Conservation (phyloP, 2,113 vertebrate species). For the Budorcas taxicolor region DNA sequence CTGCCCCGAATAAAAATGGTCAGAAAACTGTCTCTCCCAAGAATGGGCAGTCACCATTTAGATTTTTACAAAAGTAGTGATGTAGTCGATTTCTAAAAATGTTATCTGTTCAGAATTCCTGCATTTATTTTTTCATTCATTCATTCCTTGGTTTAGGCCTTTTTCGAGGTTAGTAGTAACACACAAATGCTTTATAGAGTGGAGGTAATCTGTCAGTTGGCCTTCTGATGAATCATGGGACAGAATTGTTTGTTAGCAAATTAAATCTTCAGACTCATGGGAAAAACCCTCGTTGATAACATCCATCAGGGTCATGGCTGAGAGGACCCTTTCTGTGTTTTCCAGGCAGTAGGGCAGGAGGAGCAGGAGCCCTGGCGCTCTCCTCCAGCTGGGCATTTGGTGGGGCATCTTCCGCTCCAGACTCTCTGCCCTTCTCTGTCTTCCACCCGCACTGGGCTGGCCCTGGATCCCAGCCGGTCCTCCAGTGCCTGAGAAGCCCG, state of each 20-base stretch:
- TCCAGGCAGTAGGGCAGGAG: not conserved
- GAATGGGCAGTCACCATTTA: not conserved
- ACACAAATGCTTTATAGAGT: not conserved
- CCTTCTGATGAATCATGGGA: not conserved
- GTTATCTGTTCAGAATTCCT: not conserved
- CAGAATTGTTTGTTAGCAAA: not conserved
- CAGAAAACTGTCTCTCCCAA: not conserved
- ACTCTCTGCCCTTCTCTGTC: not conserved
- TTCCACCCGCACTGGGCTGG: not conserved
- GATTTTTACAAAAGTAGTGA: not conserved
- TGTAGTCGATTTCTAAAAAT: not conserved
- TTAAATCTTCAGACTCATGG: not conserved
- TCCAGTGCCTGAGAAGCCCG: not conserved
- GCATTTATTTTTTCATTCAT: not conserved
- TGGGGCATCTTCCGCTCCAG: not conserved
- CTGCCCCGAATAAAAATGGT: not conserved
- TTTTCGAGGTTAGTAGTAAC: not conserved
- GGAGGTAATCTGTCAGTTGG: not conserved
- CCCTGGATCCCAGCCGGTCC: not conserved
- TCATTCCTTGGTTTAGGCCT: not conserved
- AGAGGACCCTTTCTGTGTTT: not conserved
- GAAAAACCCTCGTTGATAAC: not conserved
- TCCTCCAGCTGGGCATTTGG: not conserved
- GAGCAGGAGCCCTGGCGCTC: not conserved
- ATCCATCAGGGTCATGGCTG: not conserved